These are phyloP conservation scores for Sebastes vulpes DNA, from an alignment of 2,797 vertebrate species.

Conservation along the genomic window DNA sequence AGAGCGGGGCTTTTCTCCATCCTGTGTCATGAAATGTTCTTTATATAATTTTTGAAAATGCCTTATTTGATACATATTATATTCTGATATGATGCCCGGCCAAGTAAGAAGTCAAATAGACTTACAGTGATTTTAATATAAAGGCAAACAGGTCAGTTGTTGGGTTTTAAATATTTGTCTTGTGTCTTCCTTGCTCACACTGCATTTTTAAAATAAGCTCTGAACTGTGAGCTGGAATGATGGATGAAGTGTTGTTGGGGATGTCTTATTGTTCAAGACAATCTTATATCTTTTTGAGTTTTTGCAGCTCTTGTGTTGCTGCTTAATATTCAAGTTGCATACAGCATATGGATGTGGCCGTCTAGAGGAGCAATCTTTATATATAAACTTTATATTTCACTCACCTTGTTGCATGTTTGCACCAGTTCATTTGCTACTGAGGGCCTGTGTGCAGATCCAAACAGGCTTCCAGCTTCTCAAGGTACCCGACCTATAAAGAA, in stretches of 20 bases:
- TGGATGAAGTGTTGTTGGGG: neutral
- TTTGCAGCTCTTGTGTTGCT: neutral
- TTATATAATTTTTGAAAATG: constrained; percentile 1
- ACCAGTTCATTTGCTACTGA: neutral
- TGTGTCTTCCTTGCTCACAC: neutral
- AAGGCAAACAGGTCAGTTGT: neutral
- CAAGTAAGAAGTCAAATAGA: neutral
- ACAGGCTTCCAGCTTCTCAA: neutral
- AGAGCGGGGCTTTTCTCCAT: constrained; percentile 26
- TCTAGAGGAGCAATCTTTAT: neutral
- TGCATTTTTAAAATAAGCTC: neutral
- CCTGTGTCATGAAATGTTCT: constrained; percentile 9
- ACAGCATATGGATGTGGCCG: neutral
- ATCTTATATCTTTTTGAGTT: neutral
- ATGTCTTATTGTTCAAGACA: neutral
- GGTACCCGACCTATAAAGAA: neutral
- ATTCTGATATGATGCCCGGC: neutral
- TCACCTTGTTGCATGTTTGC: neutral
- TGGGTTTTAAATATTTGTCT: neutral
- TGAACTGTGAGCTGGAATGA: neutral
- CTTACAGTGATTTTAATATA: neutral
- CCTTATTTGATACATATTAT: neutral
- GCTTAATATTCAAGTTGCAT: neutral
- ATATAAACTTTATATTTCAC: neutral
- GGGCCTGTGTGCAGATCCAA: neutral